Evolutionary conservation across 2,888 invertebrate species (phyloP), one percentile per base, ranked within the genome.

Genomic region (Mactromeris polynyma): DNA sequence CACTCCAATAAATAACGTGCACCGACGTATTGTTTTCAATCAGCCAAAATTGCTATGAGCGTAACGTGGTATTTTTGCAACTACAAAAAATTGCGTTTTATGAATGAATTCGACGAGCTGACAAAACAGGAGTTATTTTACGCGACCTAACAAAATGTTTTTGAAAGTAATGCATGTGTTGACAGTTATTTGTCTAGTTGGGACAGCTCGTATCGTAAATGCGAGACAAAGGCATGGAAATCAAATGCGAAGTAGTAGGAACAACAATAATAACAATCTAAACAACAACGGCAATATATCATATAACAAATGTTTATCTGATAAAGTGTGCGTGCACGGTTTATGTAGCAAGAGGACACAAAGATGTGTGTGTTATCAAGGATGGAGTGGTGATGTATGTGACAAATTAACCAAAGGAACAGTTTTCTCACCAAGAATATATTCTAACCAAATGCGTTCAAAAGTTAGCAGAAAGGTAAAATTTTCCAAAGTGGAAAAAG

Each of bases 361-460:
- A 46, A 78, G 19, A 51, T 84, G 84, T 54, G 54, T 78, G 3
- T 84, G 84, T 84, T 78, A 84, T 26, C 77, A 26, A 21, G 84
- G 84, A 14, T 84, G 84, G 84, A 84, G 17, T n/a, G 84, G 84
- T 19, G 84, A 84, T 1, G 33, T 36, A 19, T 84, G 84, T 26
- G 38, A 78, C 36, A 51, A 33, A 54, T 38, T 78, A n/a, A 38
- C 51, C 2, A 36, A 73, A 51, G 77, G 77, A 26, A 26, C 46
- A n/a, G n/a, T 78, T 33, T 84, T 78, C 38, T 26, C 31, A 38
- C 84, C 84, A 3, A 77, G 78, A 26, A 73, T 17, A 17, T 33
- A 33, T 73, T 73, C 73, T 7, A 73, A 73, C 1, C 73, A 73
- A 73, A 36, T 33, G 33, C 73, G 36, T 2, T 2, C 17, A 19